Evolutionary conservation across 2,888 invertebrate genomes (phyloP).

Genomic region (Cephonodes hylas): DNA sequence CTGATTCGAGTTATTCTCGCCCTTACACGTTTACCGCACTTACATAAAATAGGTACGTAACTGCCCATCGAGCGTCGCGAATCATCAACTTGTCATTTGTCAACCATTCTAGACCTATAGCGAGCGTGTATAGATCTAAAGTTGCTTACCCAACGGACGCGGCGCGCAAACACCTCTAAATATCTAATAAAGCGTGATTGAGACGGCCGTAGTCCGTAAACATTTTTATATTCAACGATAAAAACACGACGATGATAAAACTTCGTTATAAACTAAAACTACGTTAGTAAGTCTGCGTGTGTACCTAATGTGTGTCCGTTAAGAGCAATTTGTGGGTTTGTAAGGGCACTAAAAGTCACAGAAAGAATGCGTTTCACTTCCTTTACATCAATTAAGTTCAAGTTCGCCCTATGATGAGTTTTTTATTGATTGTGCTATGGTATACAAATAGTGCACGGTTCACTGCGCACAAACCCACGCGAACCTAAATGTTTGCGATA

Average conservation of each 20-base stretch:
- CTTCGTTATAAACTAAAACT: neutral
- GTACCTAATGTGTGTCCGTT: neutral
- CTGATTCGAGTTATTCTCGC: slow-evolving; percentile 47
- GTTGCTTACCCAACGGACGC: slow-evolving; percentile 6
- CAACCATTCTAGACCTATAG: slow-evolving; percentile 14
- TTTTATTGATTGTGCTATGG: neutral
- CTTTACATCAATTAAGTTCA: neutral
- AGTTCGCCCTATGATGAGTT: neutral
- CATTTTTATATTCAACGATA: neutral
- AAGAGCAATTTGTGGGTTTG: neutral
- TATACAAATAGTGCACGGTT: neutral
- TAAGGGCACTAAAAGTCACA: neutral
- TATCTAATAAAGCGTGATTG: slow-evolving; percentile 3
- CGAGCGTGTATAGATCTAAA: slow-evolving; percentile 5
- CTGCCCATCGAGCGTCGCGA: slow-evolving; percentile 10
- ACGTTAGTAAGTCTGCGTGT: neutral
- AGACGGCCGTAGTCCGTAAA: neutral
- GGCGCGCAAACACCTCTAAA: slow-evolving; percentile 5
- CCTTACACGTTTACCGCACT: slow-evolving; percentile 42
- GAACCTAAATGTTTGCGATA: slow-evolving; percentile 2
- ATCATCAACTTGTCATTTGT: slow-evolving; percentile 26
- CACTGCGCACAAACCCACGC: neutral
- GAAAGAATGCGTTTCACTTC: slow-evolving; percentile 1
- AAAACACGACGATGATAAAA: neutral
- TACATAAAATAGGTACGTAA: slow-evolving; percentile 25